phyloP scores from a whole-genome alignment of 1,140 invertebrate genomes.

The Caligus rogercresseyi region DNA sequence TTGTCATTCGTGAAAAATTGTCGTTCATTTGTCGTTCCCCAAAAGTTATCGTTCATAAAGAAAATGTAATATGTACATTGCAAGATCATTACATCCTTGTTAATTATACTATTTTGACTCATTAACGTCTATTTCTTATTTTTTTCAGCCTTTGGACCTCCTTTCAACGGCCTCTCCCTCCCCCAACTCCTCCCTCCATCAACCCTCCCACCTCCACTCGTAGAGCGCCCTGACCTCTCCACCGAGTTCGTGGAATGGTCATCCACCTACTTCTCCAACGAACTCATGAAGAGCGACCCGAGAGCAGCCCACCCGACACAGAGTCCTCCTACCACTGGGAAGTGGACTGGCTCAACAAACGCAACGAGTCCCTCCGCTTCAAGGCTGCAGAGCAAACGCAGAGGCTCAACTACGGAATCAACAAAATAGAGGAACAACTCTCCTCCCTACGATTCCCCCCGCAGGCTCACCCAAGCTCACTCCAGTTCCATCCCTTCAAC shows the following conservation, averaged over 20 bases:
- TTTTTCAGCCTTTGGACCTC: not conserved
- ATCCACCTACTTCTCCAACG: constrained; percentile 16
- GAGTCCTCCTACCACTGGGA: constrained; percentile 5
- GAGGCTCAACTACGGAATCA: not conserved
- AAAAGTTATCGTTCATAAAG: no score
- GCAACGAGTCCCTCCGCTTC: not conserved
- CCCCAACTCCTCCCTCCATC: not conserved
- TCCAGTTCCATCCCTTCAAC: constrained; percentile 13
- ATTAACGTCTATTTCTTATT: not conserved
- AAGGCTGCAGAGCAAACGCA: not conserved
- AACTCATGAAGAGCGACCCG: constrained; percentile 8
- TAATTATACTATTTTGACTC: not conserved
- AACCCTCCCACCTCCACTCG: not conserved
- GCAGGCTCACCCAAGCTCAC: not conserved
- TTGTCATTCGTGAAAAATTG: no score
- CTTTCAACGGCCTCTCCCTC: no score
- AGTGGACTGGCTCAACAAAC: constrained; percentile 10
- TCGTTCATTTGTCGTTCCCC: no score
- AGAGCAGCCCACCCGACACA: not conserved
- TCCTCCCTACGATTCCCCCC: not conserved
- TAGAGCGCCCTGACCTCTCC: not conserved
- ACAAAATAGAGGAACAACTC: constrained; percentile 7
- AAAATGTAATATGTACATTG: no score
- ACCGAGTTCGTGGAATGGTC: constrained; percentile 18
- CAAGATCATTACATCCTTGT: no score